Evolutionary conservation across 2,113 vertebrate species (phyloP).

Genomic region (Forbesichthys agassizii): DNA sequence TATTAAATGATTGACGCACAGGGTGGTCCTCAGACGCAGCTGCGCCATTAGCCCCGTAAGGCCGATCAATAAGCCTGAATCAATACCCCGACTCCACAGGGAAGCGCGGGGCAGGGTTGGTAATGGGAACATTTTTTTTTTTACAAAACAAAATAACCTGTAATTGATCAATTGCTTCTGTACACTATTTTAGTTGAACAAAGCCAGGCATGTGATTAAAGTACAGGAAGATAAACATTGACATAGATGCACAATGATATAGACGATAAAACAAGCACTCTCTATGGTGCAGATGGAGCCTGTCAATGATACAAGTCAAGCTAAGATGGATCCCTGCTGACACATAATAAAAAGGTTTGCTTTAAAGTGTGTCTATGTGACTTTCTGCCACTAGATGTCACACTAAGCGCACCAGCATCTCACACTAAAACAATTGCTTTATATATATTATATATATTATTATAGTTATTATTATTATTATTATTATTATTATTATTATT

Average conservation of each 20-base stretch:
- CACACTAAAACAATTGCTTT: no score
- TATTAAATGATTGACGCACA: neutral
- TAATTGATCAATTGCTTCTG: neutral
- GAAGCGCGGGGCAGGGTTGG: neutral
- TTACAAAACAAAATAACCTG: no score
- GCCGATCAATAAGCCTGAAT: slow-evolving; percentile 58
- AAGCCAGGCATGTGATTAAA: neutral
- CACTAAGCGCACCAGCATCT: no score
- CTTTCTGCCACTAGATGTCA: no score
- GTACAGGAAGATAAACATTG: neutral
- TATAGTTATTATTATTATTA: no score
- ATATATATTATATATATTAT: no score
- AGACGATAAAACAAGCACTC: slow-evolving; percentile 2
- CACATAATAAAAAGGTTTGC: slow-evolving; percentile 24
- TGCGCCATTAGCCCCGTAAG: slow-evolving; percentile 25
- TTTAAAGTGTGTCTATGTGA: no score
- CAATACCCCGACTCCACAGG: slow-evolving; percentile 47
- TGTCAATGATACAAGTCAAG: slow-evolving; percentile 19
- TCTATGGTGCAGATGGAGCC: slow-evolving; percentile 7
- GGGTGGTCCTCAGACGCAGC: slow-evolving; percentile 42
- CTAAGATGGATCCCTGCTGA: slow-evolving; percentile 1
- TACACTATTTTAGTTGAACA: neutral
- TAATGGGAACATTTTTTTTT: no score
- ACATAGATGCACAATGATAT: neutral
- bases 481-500: no score